Evolutionary conservation across 2,888 invertebrate genomes (phyloP).

Genomic region (Phytoseiulus persimilis): DNA sequence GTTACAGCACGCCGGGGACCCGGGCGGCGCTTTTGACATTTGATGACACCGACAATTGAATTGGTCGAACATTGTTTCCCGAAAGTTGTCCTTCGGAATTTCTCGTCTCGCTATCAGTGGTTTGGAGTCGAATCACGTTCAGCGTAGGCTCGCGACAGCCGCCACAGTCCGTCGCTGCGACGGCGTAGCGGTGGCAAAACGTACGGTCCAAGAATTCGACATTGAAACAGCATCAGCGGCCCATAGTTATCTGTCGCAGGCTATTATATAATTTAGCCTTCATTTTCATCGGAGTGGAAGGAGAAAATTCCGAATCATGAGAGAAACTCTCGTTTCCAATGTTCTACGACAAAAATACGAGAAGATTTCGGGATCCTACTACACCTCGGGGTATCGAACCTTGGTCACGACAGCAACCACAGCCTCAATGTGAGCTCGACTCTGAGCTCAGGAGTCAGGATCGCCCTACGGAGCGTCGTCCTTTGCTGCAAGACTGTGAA

Average conservation of each 20-base stretch:
- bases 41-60: neutral
- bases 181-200: neutral
- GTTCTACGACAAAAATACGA: no score
- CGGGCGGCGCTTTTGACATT: neutral
- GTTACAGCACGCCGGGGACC: neutral
- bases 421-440: no score
- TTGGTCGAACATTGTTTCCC: neutral
- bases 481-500: no score
- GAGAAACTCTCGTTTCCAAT: no score
- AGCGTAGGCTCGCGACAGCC: neutral
- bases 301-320: neutral
- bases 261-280: constrained; percentile 5
- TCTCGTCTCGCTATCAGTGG: neutral
- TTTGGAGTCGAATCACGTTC: constrained; percentile 5
- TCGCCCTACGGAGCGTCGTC: no score
- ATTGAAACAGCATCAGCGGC: neutral
- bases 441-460: no score
- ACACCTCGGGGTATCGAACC: no score
- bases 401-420: no score
- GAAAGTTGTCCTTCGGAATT: neutral
- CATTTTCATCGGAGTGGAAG: neutral
- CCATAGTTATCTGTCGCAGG: neutral
- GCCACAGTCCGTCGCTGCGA: neutral
- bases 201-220: neutral
- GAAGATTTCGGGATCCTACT: no score